Evolutionary conservation across 30 jellyfish, hydroid and myxozoan genomes (phyloP).

Genomic region (Haliclystus octoradiatus): DNA sequence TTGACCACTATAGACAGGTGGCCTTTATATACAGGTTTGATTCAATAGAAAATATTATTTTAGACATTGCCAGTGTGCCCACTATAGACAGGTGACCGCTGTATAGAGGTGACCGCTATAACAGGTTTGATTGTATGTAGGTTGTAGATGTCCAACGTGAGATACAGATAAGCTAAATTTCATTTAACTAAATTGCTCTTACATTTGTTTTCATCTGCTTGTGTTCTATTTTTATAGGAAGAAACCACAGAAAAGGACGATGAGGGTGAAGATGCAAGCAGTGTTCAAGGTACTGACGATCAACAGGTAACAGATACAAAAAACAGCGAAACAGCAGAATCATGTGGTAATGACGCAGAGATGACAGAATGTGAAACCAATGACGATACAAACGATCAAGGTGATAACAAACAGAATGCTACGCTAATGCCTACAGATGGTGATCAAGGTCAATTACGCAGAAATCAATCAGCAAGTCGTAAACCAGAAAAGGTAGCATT

Average conservation of each 20-base stretch:
- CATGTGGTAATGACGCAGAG: neutral
- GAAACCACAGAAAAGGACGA: constrained; percentile 6
- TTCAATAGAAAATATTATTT: too few species aligned
- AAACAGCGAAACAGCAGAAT: neutral
- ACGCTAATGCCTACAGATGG: neutral
- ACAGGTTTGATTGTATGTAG: too few species aligned
- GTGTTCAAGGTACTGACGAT: neutral
- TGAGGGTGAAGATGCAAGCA: neutral
- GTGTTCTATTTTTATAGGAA: too few species aligned
- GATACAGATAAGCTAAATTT: neutral
- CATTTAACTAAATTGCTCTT: too few species aligned
- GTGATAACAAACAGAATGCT: neutral
- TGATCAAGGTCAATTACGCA: neutral
- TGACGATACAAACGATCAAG: neutral
- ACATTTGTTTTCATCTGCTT: neutral
- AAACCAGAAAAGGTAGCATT: neutral
- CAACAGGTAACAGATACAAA: neutral
- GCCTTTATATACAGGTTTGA: too few species aligned
- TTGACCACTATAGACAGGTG: too few species aligned
- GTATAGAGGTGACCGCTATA: too few species aligned
- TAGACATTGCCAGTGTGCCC: too few species aligned
- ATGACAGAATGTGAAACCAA: too few species aligned
- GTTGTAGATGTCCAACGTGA: neutral
- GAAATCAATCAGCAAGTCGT: neutral
- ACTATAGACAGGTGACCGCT: too few species aligned